A percentile compares a stretch with the other conserved stretches of the same genome.
Evolutionary conservation across 2,113 vertebrate genomes (phyloP).

Genomic region (Pao palembangensis): DNA sequence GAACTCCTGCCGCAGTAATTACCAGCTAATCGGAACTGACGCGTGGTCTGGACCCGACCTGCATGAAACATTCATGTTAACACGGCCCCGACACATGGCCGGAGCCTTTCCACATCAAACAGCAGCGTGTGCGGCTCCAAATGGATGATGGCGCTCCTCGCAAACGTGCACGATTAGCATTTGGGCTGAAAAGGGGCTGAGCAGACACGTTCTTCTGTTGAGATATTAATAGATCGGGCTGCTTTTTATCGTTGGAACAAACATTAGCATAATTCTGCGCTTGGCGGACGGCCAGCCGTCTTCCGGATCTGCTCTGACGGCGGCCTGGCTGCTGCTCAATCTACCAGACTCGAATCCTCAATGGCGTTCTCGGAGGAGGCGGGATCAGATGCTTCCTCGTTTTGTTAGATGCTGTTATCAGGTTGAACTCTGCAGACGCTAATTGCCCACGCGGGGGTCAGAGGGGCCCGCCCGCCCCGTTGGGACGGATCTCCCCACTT

Average conservation of each 20-base stretch:
- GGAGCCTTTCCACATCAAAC: slow-evolving; percentile 64
- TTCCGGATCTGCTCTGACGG: slow-evolving; percentile 52
- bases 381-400: slow-evolving; percentile 55
- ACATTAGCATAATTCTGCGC: slow-evolving; percentile 69
- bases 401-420: slow-evolving; percentile 69
- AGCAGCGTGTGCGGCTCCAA: slow-evolving; percentile 8
- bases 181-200: slow-evolving; percentile 9
- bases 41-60: slow-evolving; percentile 66
- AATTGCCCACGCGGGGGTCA: slow-evolving; percentile 63
- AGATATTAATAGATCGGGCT: slow-evolving; percentile 61
- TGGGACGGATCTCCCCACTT: slow-evolving; percentile 55
- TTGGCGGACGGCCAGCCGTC: slow-evolving; percentile 67
- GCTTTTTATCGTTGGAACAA: slow-evolving; percentile 69
- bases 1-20: slow-evolving; percentile 62
- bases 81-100: slow-evolving; percentile 56
- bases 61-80: slow-evolving; percentile 71
- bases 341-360: slow-evolving; percentile 61
- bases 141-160: no score
- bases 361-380: slow-evolving; percentile 26
- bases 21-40: slow-evolving; percentile 70
- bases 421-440: slow-evolving; percentile 68
- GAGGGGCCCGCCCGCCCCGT: slow-evolving; percentile 38
- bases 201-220: slow-evolving; percentile 37
- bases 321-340: slow-evolving; percentile 50
- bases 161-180: no score